Conservation (phyloP, 1,140 invertebrate species). For the Phymorhynchus buccinoides region DNA sequence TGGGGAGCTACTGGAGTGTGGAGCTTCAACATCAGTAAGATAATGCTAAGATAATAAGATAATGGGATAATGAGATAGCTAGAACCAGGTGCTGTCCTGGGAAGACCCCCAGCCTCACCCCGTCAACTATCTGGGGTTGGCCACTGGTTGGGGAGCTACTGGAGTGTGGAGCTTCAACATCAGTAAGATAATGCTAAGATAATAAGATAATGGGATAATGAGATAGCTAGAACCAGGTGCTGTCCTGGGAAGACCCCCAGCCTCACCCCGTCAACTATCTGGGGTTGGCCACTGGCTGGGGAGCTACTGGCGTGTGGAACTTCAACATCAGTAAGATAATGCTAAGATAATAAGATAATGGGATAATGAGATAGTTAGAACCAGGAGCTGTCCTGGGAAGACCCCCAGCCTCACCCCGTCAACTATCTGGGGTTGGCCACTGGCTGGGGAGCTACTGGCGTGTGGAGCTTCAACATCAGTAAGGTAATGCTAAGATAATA, state of each 20-base stretch:
- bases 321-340: constrained; percentile 35
- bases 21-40: constrained; percentile 40
- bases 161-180: constrained; percentile 53
- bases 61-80: too few relatives aligned
- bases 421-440: constrained; percentile 54
- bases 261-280: constrained; percentile 53
- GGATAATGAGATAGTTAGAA: too few relatives aligned
- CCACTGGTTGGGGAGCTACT: constrained; percentile 56
- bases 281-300: constrained; percentile 55
- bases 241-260: constrained; percentile 48
- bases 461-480: constrained; percentile 47
- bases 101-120: constrained; percentile 49
- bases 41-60: too few relatives aligned
- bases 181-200: constrained; percentile 8
- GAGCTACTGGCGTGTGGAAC: constrained; percentile 53
- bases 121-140: constrained; percentile 52
- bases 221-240: constrained; percentile 46
- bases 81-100: constrained; percentile 51
- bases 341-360: too few relatives aligned
- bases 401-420: constrained; percentile 48
- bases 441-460: constrained; percentile 54
- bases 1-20: constrained; percentile 56
- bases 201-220: too few relatives aligned
- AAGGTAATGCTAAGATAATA: too few relatives aligned
- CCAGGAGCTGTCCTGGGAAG: constrained; percentile 49